These are phyloP conservation scores for Tetrao urogallus DNA, from an alignment of 2,113 vertebrate genomes.

Conservation along the genomic window DNA sequence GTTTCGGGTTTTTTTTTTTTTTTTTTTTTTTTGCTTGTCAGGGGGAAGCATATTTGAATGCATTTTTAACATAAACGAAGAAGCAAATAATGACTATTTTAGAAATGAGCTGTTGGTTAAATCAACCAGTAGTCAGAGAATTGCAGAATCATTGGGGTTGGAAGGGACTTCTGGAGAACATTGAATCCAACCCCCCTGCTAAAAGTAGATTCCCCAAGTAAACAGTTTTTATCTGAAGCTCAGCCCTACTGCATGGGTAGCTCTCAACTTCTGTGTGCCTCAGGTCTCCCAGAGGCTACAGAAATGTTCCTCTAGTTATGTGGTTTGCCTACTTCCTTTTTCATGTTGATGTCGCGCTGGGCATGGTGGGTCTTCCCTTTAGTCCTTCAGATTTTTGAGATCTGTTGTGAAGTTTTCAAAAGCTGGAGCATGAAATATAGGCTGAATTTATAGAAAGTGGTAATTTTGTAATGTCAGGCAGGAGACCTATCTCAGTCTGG, in stretches of 20 bases:
- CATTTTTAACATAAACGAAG: not conserved
- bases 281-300: not conserved
- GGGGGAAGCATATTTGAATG: not conserved
- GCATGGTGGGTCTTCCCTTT: not conserved
- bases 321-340: fast-evolving
- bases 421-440: not conserved
- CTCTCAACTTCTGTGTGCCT: not conserved
- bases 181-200: too few species aligned
- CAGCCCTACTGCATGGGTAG: fast-evolving
- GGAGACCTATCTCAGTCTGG: not conserved
- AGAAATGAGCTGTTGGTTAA: not conserved
- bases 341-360: not conserved
- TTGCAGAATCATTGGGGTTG: too few species aligned
- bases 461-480: not conserved
- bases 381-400: not conserved
- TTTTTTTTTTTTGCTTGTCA: too few species aligned
- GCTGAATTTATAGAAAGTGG: not conserved
- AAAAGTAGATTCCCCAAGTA: too few species aligned
- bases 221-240: not conserved
- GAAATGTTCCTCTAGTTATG: not conserved
- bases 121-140: not conserved
- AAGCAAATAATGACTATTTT: not conserved
- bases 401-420: not conserved
- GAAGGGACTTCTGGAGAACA: too few species aligned
- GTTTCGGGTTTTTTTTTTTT: not conserved